A percentile compares a stretch with the other conserved stretches of the same genome.
Evolutionary conservation across 2,113 vertebrate species (phyloP).

Genomic region (Glaucidium brasilianum): DNA sequence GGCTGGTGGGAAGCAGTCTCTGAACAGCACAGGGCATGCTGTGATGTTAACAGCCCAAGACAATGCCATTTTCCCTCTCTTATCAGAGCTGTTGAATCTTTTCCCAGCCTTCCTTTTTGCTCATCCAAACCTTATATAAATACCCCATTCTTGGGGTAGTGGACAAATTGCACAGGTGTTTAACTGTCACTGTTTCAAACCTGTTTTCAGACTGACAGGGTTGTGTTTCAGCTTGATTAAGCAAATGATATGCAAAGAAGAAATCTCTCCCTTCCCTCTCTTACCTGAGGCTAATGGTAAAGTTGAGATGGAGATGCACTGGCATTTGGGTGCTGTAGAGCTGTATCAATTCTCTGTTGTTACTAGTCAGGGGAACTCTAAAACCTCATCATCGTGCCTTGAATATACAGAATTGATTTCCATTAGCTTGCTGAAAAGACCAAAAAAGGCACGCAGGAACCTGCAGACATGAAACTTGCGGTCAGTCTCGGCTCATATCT

Average conservation of each 20-base stretch:
- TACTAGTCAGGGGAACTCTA: not conserved
- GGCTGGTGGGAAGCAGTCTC: not conserved
- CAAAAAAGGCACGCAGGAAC: not conserved
- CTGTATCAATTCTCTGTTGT: not conserved
- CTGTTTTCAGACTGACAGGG: not conserved
- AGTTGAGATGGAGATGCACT: not conserved
- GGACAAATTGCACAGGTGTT: not conserved
- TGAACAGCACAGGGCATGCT: not conserved
- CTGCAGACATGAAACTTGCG: conserved; percentile 1
- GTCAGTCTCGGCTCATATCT: conserved; percentile 35
- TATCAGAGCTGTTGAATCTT: not conserved
- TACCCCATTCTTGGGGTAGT: not conserved
- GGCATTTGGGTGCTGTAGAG: not conserved
- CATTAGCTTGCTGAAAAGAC: conserved; percentile 2
- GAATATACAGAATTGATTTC: conserved; percentile 10
- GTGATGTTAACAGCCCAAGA: not conserved
- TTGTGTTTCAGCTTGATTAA: not conserved
- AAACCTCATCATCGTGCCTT: not conserved
- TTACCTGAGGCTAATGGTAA: not conserved
- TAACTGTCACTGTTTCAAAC: not conserved
- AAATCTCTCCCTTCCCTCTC: not conserved
- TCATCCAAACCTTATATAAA: not conserved
- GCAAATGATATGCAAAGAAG: not conserved
- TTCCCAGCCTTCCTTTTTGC: not conserved
- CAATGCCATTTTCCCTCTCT: not conserved